Conservation (phyloP, 2,888 invertebrate species). For the Omphaloscelis lunosa region DNA sequence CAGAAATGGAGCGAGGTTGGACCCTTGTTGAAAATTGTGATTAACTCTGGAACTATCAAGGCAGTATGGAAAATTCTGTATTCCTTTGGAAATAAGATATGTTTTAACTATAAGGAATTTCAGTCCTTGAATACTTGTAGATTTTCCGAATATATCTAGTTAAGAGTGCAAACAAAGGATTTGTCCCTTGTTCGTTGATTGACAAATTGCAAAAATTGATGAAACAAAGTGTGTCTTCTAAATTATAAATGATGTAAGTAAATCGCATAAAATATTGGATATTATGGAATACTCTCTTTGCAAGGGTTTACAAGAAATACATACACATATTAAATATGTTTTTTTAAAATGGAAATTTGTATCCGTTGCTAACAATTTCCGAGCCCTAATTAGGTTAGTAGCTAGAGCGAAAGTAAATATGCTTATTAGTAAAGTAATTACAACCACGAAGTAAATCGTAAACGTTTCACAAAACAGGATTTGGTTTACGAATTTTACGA, state of each 20-base stretch:
- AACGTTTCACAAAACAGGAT: slow-evolving; percentile 55
- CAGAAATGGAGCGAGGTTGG: slow-evolving; percentile 72
- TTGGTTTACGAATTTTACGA: slow-evolving; percentile 60
- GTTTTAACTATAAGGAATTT: not conserved
- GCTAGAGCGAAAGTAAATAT: slow-evolving; percentile 38
- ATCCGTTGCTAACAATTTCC: slow-evolving; percentile 35
- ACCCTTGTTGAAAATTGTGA: slow-evolving; percentile 51
- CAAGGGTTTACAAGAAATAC: not conserved
- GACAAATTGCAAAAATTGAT: not conserved
- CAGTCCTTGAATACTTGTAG: not conserved
- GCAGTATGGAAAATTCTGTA: slow-evolving; percentile 15
- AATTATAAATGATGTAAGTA: slow-evolving; percentile 6
- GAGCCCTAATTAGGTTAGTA: slow-evolving; percentile 32
- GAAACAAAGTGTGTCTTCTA: slow-evolving; percentile 1
- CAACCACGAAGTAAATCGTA: slow-evolving; percentile 44
- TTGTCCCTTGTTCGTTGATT: slow-evolving; percentile 8
- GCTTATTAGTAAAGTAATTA: slow-evolving; percentile 46
- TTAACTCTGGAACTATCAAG: slow-evolving; percentile 29
- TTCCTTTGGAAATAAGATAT: not conserved
- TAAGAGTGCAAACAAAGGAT: slow-evolving; percentile 14
- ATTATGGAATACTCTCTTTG: not conserved
- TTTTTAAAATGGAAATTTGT: slow-evolving; percentile 25
- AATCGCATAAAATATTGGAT: not conserved
- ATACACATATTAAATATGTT: not conserved
- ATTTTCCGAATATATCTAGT: slow-evolving; percentile 1